phyloP scores from a whole-genome alignment of 2,113 vertebrate genomes.

The Anser cygnoides region DNA sequence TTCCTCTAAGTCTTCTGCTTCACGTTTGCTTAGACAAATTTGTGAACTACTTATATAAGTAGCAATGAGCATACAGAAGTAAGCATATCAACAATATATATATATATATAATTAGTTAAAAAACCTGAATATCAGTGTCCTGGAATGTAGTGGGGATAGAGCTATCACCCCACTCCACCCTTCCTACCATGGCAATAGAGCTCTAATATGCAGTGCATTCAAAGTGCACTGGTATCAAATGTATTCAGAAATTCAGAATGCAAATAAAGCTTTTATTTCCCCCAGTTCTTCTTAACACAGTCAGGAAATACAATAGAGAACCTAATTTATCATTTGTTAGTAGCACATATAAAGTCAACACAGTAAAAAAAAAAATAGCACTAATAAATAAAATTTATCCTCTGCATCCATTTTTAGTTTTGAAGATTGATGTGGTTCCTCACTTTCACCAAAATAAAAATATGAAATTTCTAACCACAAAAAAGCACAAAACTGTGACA shows the following conservation, averaged over 20 bases:
- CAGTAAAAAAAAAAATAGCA: not conserved
- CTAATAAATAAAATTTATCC: not conserved
- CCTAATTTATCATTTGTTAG: not conserved
- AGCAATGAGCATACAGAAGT: not conserved
- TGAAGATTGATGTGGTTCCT: not conserved
- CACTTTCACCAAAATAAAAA: not conserved
- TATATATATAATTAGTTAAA: not conserved
- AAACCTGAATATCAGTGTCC: not conserved
- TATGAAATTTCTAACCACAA: not conserved
- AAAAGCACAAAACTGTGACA: not conserved
- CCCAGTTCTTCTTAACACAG: too few species aligned
- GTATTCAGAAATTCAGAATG: not conserved
- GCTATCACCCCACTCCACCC: not conserved
- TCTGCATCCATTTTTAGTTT: not conserved
- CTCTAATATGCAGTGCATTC: not conserved
- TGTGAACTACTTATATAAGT: constrained; percentile 31
- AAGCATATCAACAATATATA: not conserved
- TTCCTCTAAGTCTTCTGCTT: constrained; percentile 53
- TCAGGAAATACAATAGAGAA: not conserved
- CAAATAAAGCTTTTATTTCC: too few species aligned
- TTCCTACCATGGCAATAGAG: not conserved
- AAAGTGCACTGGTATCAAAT: too few species aligned
- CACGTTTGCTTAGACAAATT: constrained; percentile 58
- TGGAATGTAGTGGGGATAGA: not conserved
- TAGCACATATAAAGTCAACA: not conserved